These are phyloP conservation scores for Agapostemon virescens DNA, from an alignment of 2,888 invertebrate species.

Conservation along the genomic window DNA sequence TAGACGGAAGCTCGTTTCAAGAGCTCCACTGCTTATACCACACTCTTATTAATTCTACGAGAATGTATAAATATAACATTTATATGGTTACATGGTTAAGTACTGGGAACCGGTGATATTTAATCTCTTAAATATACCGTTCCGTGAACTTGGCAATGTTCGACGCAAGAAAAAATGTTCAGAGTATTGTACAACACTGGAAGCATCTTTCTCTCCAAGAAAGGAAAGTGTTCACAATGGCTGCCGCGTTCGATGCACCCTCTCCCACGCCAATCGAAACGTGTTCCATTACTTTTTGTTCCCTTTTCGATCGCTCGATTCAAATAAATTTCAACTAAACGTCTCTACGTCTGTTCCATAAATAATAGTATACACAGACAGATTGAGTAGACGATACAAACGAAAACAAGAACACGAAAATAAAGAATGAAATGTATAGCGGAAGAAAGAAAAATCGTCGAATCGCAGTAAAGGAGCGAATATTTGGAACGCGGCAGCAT, in stretches of 20 bases:
- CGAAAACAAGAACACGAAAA: not conserved
- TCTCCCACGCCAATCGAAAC: not conserved
- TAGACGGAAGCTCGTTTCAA: slow-evolving; percentile 26
- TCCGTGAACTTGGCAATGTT: slow-evolving; percentile 59
- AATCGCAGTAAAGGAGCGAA: not conserved
- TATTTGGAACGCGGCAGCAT: slow-evolving; percentile 48
- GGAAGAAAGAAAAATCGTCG: not conserved
- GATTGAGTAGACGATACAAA: not conserved
- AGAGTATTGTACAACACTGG: slow-evolving; percentile 68
- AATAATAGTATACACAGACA: not conserved
- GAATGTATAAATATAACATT: slow-evolving; percentile 65
- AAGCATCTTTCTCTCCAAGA: slow-evolving; percentile 76
- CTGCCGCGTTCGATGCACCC: slow-evolving; percentile 40
- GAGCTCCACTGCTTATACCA: slow-evolving; percentile 46
- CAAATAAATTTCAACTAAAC: not conserved
- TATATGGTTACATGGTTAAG: slow-evolving; percentile 53
- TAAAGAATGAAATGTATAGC: not conserved
- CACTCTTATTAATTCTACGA: slow-evolving; percentile 54
- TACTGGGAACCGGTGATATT: slow-evolving; percentile 71
- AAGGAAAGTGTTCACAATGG: slow-evolving; percentile 73
- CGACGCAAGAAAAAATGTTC: slow-evolving; percentile 52
- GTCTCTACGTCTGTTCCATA: not conserved
- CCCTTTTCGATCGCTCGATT: not conserved
- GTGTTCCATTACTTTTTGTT: not conserved
- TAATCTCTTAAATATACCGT: slow-evolving; percentile 74